A percentile compares a stretch with the other conserved stretches of the same genome.
These are phyloP conservation scores for Marmota monax DNA, from an alignment of 2,113 vertebrate genomes.

Conservation along the genomic window DNA sequence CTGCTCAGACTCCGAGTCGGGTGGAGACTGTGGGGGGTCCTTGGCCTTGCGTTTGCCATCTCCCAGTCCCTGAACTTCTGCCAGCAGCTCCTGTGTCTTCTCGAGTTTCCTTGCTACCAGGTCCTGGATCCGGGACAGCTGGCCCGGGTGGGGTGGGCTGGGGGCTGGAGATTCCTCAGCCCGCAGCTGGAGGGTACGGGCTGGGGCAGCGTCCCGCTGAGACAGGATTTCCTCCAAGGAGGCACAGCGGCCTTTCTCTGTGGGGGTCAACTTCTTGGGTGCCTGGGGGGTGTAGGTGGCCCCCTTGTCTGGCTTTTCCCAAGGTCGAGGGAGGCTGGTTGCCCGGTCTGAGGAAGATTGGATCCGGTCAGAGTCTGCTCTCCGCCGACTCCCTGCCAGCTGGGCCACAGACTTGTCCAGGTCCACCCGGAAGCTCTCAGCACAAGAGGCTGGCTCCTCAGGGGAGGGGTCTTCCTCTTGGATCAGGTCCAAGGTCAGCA, in stretches of 20 bases:
- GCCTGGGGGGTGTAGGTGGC: conserved; percentile 89
- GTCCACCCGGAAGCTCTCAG: conserved; percentile 89
- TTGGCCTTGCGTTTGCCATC: conserved; percentile 87
- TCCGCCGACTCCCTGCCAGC: conserved; percentile 79
- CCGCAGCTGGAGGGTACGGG: conserved; percentile 47
- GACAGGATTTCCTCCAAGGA: conserved; percentile 95
- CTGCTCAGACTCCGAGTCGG: conserved; percentile 83
- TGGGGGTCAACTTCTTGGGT: conserved; percentile 86
- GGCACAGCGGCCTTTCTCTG: conserved; percentile 93
- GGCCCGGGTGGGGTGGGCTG: conserved; percentile 48
- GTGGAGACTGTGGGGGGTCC: conserved; percentile 80
- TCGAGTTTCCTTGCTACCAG: conserved; percentile 95
- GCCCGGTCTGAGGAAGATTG: conserved; percentile 81
- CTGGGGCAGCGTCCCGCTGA: conserved; percentile 84
- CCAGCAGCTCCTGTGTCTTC: conserved; percentile 94
- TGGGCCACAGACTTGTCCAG: conserved; percentile 87
- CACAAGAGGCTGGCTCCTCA: conserved; percentile 88
- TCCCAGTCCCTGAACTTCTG: conserved; percentile 89
- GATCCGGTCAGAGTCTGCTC: conserved; percentile 86
- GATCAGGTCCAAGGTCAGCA: conserved; percentile 97
- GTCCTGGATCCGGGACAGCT: conserved; percentile 91
- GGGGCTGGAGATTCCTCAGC: conserved; percentile 72
- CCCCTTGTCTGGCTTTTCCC: conserved; percentile 82
- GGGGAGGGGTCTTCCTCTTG: conserved; percentile 93
- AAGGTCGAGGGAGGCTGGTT: conserved; percentile 64